Conservation (phyloP, 2,888 invertebrate genomes). For the Aleiodes testaceus region DNA sequence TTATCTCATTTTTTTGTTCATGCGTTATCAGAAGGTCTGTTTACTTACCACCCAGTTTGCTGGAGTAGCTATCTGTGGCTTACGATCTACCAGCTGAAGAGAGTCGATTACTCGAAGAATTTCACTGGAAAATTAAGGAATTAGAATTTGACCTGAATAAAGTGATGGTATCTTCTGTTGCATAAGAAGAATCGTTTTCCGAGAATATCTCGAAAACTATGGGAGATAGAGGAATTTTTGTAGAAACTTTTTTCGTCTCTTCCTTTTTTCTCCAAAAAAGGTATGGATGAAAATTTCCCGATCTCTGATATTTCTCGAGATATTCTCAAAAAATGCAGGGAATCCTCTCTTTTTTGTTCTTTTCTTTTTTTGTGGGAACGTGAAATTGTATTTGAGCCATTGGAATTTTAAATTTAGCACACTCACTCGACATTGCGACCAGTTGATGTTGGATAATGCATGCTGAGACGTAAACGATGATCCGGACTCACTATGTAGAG, state of each 20-base stretch:
- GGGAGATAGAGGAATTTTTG: no score
- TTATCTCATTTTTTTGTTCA: neutral
- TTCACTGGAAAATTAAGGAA: constrained; percentile 77
- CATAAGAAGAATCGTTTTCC: neutral
- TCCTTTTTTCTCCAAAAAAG: neutral
- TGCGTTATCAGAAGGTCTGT: neutral
- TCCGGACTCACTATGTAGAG: constrained; percentile 88
- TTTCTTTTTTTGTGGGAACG: no score
- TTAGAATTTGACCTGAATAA: constrained; percentile 26
- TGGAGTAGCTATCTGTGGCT: constrained; percentile 86
- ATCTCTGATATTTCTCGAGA: no score
- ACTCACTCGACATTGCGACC: constrained; percentile 90
- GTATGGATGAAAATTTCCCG: no score
- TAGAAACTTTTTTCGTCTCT: no score
- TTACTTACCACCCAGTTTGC: constrained; percentile 86
- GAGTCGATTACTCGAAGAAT: constrained; percentile 89
- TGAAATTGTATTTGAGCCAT: no score
- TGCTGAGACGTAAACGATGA: constrained; percentile 84
- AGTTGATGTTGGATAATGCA: constrained; percentile 89
- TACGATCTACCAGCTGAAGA: constrained; percentile 82
- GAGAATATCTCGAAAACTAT: no score
- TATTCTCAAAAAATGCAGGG: no score
- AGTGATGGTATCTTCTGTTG: neutral
- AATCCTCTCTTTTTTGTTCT: no score
- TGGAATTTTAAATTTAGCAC: neutral